Evolutionary conservation across 2,888 invertebrate genomes (phyloP).

Genomic region (Meiosimyza platycephala): DNA sequence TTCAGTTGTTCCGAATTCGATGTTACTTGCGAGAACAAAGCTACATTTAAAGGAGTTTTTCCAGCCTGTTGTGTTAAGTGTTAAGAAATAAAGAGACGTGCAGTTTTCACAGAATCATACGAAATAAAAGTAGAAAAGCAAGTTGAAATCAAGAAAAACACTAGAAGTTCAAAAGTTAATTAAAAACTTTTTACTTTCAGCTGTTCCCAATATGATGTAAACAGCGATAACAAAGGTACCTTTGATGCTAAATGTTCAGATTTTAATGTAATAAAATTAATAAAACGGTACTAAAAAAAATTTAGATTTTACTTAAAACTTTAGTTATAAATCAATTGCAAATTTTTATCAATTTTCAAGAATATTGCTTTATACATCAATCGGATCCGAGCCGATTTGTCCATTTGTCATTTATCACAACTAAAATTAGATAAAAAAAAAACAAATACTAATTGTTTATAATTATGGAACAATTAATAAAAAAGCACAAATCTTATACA

Average conservation of each 20-base stretch:
- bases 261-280: no score
- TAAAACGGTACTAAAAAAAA: no score
- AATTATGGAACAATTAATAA: no score
- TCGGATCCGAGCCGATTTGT: no score
- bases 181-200: constrained; percentile 41
- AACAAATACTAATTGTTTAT: no score
- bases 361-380: no score
- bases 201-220: constrained; percentile 53
- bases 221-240: constrained; percentile 57
- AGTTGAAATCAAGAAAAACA: constrained; percentile 43
- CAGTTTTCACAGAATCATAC: constrained; percentile 57
- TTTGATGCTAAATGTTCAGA: constrained; percentile 57
- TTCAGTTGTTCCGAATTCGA: constrained; percentile 53
- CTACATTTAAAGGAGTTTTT: constrained; percentile 59
- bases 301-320: no score
- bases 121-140: constrained; percentile 57
- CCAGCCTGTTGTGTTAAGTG: constrained; percentile 63
- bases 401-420: no score
- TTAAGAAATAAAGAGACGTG: constrained; percentile 50
- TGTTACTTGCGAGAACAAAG: constrained; percentile 57
- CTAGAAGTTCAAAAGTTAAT: not conserved
- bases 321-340: no score
- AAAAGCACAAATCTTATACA: no score
- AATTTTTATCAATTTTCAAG: no score
- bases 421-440: no score